phyloP scores from a whole-genome alignment of 64 coral and sea anemone genomes.

The Pachyseris speciosa region DNA sequence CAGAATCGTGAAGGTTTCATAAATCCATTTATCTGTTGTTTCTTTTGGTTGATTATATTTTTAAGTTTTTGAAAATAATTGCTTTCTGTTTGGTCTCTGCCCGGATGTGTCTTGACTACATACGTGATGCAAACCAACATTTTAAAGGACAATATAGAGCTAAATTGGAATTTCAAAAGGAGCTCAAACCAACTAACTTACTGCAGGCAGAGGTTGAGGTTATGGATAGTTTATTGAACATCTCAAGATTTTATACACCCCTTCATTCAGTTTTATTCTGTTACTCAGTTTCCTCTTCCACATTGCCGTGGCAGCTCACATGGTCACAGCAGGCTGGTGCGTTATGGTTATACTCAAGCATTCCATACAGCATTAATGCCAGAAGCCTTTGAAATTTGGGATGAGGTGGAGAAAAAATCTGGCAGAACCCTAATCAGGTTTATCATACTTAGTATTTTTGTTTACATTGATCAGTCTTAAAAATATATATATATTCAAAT shows the following conservation, averaged over 20 bases:
- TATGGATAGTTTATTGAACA: no score
- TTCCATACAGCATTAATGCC: constrained; percentile 50
- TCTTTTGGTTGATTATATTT: no score
- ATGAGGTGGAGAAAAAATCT: constrained; percentile 51
- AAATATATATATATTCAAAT: background rate
- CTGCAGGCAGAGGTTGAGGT: no score
- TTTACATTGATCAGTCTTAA: background rate
- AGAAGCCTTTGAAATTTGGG: constrained; percentile 59
- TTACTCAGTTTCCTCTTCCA: constrained; percentile 63
- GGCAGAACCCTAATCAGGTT: constrained; percentile 48
- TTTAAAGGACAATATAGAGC: no score
- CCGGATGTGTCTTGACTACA: no score
- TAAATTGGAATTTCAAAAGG: no score
- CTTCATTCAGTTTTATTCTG: background rate
- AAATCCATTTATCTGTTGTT: no score
- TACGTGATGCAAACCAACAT: no score
- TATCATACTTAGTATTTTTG: background rate
- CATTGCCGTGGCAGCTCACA: constrained; percentile 69
- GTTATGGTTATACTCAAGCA: constrained; percentile 36
- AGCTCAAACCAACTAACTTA: no score
- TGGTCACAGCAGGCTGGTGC: constrained; percentile 58
- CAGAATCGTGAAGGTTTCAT: no score
- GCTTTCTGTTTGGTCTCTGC: no score
- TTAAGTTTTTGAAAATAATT: no score
- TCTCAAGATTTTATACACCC: background rate